Conservation (phyloP, 2,113 vertebrate genomes). For the Sarotherodon lohbergeri region DNA sequence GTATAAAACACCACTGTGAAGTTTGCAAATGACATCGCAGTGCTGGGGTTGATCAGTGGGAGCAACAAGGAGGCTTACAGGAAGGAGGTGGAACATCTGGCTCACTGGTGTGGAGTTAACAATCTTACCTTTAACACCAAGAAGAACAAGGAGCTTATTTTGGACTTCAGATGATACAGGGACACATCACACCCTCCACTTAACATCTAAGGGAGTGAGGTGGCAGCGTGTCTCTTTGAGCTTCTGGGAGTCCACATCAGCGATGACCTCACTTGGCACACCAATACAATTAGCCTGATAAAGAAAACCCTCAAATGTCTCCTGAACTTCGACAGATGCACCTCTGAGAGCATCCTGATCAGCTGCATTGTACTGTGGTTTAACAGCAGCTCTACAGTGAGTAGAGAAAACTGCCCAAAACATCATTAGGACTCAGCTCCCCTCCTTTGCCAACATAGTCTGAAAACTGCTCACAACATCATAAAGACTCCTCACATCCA, state of each 20-base stretch:
- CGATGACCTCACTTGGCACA: not conserved
- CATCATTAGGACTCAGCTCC: not conserved
- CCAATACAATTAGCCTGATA: not conserved
- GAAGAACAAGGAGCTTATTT: not conserved
- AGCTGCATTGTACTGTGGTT: not conserved
- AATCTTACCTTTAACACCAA: not conserved
- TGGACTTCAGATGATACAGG: not conserved
- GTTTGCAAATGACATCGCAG: not conserved
- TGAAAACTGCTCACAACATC: not conserved
- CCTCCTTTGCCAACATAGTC: not conserved
- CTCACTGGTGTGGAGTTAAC: not conserved
- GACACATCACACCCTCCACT: not conserved
- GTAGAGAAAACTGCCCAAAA: not conserved
- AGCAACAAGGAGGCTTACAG: not conserved
- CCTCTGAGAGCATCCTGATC: not conserved
- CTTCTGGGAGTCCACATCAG: not conserved
- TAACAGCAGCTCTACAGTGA: not conserved
- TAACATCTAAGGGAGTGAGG: not conserved
- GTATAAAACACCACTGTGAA: not conserved
- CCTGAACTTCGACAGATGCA: not conserved
- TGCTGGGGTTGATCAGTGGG: not conserved
- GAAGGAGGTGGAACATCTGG: not conserved
- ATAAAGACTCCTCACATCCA: not conserved
- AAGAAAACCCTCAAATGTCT: not conserved
- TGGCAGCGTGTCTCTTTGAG: not conserved